Evolutionary conservation across 1,140 invertebrate species (phyloP), one percentile per base, ranked within the genome.

Genomic region (Cyclina sinensis): DNA sequence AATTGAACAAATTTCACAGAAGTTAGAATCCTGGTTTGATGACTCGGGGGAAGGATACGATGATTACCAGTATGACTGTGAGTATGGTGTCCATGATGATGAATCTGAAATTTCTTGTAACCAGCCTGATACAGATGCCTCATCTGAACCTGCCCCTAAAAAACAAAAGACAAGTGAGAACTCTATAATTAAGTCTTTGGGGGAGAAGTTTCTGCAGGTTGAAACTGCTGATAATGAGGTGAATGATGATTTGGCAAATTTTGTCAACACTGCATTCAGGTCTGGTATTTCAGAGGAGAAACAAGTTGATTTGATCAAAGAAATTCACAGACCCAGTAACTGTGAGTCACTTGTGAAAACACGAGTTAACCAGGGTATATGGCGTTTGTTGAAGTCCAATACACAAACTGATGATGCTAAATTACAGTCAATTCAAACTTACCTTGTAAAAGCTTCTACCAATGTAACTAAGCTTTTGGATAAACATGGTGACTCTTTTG

Each of bases 371-470:
- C 27, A 16, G 12, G 68, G 35, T 73, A 73, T 73, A 35, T 73
- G 68, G 68, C 18, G 35, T 12, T 73, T 35, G 35, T 35, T 73
- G 7, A 73, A 73, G 35, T n/a, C 68, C n/a, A 16, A 73, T 30
- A 73, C 68, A 5, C 24, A 73, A 37, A 73, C 68, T 32, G 68
- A 73, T 73, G 68, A 73, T 37, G 68, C 35, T 37, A 73, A 65
- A n/a, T 11, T 65, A n/a, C 21, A 65, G 59, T 24, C n/a, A 65
- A 65, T 65, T 32, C 59, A 65, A n/a, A 65, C 9, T 65, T 32
- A 11, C n/a, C 9, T 65, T 65, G n/a, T 65, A 11, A 65, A 65
- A 32, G 59, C 59, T n/a, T 65, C 59, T n/a, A 65, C n/a, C n/a
- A 65, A 65, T n/a, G n/a, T 65, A 11, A n/a, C n/a, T 11, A 73